phyloP scores from a whole-genome alignment of 2,113 vertebrate genomes.

The Raja brachyura region DNA sequence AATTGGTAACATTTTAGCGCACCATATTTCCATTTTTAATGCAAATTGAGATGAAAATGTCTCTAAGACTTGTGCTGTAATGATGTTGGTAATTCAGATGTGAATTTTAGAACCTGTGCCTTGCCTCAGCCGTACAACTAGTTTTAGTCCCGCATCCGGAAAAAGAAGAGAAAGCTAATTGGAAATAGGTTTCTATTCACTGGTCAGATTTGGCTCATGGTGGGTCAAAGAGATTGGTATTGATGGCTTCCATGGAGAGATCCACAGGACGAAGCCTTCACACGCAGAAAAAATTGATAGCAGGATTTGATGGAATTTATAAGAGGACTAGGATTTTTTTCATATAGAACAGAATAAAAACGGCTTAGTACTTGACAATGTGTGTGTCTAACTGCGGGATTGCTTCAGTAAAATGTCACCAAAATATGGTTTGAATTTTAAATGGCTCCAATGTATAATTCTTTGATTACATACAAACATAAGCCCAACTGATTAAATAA shows the following conservation, averaged over 20 bases:
- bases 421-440: background rate
- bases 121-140: background rate
- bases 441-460: background rate
- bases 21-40: background rate
- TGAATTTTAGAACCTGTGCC: background rate
- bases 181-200: background rate
- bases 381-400: too few species aligned
- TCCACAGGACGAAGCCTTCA: background rate
- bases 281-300: background rate
- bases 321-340: background rate
- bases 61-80: background rate
- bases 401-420: background rate
- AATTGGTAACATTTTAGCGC: background rate
- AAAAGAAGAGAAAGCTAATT: constrained; percentile 13
- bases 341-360: background rate
- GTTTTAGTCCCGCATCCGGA: background rate
- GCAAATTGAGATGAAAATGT: background rate
- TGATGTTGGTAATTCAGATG: background rate
- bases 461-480: background rate
- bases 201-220: background rate
- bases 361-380: too few species aligned
- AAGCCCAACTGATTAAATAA: background rate
- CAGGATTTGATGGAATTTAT: background rate
- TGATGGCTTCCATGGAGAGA: constrained; percentile 26
- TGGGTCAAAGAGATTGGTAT: constrained; percentile 22